phyloP scores from a whole-genome alignment of 2,888 invertebrate genomes.

The Frankliniella fusca region DNA sequence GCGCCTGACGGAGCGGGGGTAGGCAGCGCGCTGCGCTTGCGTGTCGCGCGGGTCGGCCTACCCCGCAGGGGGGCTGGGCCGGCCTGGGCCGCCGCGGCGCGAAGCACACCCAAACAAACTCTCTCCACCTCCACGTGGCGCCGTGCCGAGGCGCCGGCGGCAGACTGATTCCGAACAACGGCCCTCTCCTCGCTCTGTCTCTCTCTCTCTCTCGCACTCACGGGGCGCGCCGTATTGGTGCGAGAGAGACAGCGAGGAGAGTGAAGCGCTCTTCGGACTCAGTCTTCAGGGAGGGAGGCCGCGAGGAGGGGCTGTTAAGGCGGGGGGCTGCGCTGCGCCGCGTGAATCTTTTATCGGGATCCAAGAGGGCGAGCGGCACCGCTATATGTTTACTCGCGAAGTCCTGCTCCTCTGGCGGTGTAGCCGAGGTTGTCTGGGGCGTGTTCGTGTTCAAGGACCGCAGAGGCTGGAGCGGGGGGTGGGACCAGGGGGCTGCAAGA shows the following conservation, averaged over 20 bases:
- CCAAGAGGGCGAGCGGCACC: too few relatives aligned
- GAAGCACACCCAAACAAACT: not conserved
- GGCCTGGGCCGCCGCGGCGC: not conserved
- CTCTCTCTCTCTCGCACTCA: too few relatives aligned
- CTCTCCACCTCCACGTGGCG: constrained; percentile 15
- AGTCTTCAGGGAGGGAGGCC: too few relatives aligned
- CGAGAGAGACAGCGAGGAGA: too few relatives aligned
- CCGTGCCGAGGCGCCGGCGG: not conserved
- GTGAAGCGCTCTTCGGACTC: too few relatives aligned
- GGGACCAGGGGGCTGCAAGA: not conserved
- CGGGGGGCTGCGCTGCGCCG: not conserved
- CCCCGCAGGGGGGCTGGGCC: not conserved
- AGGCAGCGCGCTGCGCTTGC: not conserved
- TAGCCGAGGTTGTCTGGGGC: not conserved
- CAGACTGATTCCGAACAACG: not conserved
- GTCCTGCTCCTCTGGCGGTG: not conserved
- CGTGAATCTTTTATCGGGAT: constrained; percentile 17
- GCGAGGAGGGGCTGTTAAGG: too few relatives aligned
- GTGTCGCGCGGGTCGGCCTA: not conserved
- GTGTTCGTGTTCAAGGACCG: not conserved
- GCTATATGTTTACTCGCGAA: too few relatives aligned
- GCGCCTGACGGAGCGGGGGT: constrained; percentile 1
- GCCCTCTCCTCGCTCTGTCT: too few relatives aligned
- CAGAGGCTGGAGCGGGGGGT: not conserved
- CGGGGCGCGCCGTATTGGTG: too few relatives aligned